These are phyloP conservation scores for Piprites chloris DNA, from an alignment of 2,113 vertebrate genomes.

Conservation along the genomic window DNA sequence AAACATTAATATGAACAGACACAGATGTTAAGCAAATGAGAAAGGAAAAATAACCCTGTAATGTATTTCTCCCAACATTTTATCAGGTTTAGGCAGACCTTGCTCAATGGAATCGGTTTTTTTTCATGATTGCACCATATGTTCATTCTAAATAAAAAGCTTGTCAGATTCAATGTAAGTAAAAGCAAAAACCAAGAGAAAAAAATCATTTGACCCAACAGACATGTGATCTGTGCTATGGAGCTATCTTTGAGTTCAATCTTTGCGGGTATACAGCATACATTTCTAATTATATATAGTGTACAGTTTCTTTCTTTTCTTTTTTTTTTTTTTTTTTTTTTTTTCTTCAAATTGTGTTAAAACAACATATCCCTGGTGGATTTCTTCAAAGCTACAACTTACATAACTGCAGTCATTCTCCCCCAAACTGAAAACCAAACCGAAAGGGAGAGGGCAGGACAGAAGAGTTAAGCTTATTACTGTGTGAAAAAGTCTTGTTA, in stretches of 20 bases:
- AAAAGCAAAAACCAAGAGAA: slow-evolving; percentile 25
- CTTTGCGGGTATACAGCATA: slow-evolving; percentile 9
- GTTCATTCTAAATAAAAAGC: slow-evolving; percentile 35
- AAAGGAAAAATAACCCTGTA: slow-evolving; percentile 61
- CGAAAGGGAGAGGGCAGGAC: not conserved
- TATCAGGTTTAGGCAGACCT: slow-evolving; percentile 52
- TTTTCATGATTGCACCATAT: slow-evolving; percentile 31
- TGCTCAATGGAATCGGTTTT: slow-evolving; percentile 13
- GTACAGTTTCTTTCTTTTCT: not conserved
- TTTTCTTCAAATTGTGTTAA: not conserved
- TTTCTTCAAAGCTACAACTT: slow-evolving; percentile 36
- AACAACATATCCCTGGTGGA: not conserved
- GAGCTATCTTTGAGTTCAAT: slow-evolving; percentile 48
- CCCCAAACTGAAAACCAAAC: slow-evolving; percentile 5
- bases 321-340: not conserved
- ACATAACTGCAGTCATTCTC: slow-evolving; percentile 29
- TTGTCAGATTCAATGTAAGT: slow-evolving; percentile 28
- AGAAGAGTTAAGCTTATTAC: slow-evolving; percentile 36
- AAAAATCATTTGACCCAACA: not conserved
- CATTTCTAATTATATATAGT: slow-evolving; percentile 42
- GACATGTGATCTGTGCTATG: slow-evolving; percentile 34
- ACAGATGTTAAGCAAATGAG: slow-evolving; percentile 66
- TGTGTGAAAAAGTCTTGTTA: slow-evolving; percentile 55
- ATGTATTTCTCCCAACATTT: slow-evolving; percentile 57
- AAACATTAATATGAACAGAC: slow-evolving; percentile 77